Conservation (phyloP, 2,888 invertebrate species). For the Fabriciana adippe region DNA sequence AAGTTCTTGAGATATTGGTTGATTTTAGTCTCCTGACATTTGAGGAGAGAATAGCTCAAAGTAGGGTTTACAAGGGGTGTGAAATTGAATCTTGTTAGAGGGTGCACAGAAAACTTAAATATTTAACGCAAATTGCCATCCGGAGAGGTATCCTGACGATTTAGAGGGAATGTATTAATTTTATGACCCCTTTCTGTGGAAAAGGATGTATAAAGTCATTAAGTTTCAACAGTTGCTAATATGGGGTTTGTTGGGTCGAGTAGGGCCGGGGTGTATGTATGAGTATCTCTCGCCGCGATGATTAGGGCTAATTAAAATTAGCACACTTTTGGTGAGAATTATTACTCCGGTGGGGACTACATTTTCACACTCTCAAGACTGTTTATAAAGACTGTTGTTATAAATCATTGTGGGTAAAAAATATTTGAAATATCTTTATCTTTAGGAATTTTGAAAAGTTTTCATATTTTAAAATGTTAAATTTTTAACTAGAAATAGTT, state of each 20-base stretch:
- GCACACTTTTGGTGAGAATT: slow-evolving; percentile 55
- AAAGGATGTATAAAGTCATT: slow-evolving; percentile 74
- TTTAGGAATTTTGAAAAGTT: no score
- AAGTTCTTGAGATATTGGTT: slow-evolving; percentile 59
- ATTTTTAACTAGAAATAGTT: no score
- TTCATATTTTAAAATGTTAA: no score
- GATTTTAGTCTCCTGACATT: slow-evolving; percentile 71
- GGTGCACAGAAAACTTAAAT: slow-evolving; percentile 77
- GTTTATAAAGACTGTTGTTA: no score
- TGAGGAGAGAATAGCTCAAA: slow-evolving; percentile 69
- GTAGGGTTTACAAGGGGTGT: slow-evolving; percentile 76
- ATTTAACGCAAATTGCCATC: slow-evolving; percentile 78
- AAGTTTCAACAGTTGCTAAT: slow-evolving; percentile 14
- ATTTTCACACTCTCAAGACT: not conserved
- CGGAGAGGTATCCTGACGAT: slow-evolving; percentile 64
- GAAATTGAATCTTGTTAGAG: slow-evolving; percentile 82
- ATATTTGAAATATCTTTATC: no score
- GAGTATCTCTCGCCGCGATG: slow-evolving; percentile 54
- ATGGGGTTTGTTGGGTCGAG: slow-evolving; percentile 42
- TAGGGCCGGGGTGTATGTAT: slow-evolving; percentile 44
- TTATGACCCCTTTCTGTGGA: slow-evolving; percentile 66
- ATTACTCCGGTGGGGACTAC: slow-evolving; percentile 27
- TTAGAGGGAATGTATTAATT: slow-evolving; percentile 78
- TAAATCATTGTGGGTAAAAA: no score
- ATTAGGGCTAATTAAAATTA: slow-evolving; percentile 69